These are phyloP conservation scores for Thaumatotibia leucotreta DNA, from an alignment of 1,140 invertebrate species.

Conservation along the genomic window DNA sequence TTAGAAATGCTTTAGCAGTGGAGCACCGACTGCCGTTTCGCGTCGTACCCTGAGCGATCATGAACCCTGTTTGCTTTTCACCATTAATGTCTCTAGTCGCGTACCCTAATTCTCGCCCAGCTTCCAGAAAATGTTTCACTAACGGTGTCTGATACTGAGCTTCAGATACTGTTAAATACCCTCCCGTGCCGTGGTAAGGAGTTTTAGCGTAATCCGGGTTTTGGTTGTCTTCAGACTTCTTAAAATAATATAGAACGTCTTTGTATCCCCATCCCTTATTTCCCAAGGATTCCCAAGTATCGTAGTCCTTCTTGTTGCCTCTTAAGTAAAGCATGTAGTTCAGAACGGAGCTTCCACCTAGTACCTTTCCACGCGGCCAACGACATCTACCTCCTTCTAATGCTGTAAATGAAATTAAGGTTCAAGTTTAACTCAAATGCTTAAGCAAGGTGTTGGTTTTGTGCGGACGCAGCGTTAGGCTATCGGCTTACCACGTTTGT, in stretches of 20 bases:
- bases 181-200: constrained; percentile 86
- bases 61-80: constrained; percentile 91
- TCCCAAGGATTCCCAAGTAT: constrained; percentile 93
- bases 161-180: constrained; percentile 90
- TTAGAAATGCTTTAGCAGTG: constrained; percentile 93
- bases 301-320: constrained; percentile 95
- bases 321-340: constrained; percentile 99
- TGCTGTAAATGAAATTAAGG: too few relatives aligned
- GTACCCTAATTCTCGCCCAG: constrained; percentile 93
- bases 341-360: constrained; percentile 82
- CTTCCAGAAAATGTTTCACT: constrained; percentile 91
- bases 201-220: constrained; percentile 89
- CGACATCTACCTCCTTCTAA: constrained; percentile 89
- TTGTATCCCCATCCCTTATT: constrained; percentile 95
- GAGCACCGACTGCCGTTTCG: constrained; percentile 91
- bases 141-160: constrained; percentile 91
- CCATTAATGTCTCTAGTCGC: constrained; percentile 95
- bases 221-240: constrained; percentile 93
- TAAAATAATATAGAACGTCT: constrained; percentile 92
- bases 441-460: too few relatives aligned
- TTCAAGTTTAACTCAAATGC: too few relatives aligned
- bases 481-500: too few relatives aligned
- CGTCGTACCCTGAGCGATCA: constrained; percentile 90
- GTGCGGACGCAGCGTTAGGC: too few relatives aligned
- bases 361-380: constrained; percentile 87